Base-by-base conservation (phyloP, 2,888 invertebrate genomes). In the Ephialtes manifestator region DNA sequence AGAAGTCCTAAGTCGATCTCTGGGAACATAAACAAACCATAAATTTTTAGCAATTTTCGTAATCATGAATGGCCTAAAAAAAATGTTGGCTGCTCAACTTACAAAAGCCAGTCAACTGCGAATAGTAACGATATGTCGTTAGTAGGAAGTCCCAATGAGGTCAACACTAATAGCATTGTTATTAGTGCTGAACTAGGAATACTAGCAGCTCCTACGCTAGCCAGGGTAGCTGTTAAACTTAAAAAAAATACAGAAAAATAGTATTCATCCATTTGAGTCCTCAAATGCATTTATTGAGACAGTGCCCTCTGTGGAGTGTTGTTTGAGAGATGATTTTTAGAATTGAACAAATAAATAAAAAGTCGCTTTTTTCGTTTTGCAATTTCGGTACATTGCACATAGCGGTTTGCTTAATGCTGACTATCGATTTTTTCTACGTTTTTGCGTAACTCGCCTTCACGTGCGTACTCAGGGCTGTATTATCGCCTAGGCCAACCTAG, bases 51-150 rank as follows among this genome's bases (percentile, higher is more conserved):
- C 35, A 20, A 24, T 8, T 2, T 48, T 2, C 15, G 0, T 13
- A 58, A 7, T n/a, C 4, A n/a, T 10, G 28, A 28, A 39, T 4
- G 11, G 72, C 18, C 58, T 81, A 43, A 58, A 24, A 46, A 7
- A 63, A 8, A 24, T 15, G 20, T 8, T n/a, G 10, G 11, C 24
- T 7, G 10, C 4, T 60, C 8, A 35, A 92, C 94, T 92, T 88
- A 96, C 96, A 96, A 91, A 82, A 96, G 94, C 96, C 96, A 96
- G 91, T 96, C 96, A 71, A 96, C 96, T 39, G 96, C 95, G 85
- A 96, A 95, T 67, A 96, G 95, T 85, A 96, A 94, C 46, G 96
- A 95, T 88, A 96, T 95, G 90, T 96, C 96, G 79, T 95, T 94
- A 0, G 95, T 95, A 11, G 96, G 96, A 71, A 96, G 94, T 35